phyloP scores from a whole-genome alignment of 2,797 vertebrate genomes.

The Tarsius wallacei region DNA sequence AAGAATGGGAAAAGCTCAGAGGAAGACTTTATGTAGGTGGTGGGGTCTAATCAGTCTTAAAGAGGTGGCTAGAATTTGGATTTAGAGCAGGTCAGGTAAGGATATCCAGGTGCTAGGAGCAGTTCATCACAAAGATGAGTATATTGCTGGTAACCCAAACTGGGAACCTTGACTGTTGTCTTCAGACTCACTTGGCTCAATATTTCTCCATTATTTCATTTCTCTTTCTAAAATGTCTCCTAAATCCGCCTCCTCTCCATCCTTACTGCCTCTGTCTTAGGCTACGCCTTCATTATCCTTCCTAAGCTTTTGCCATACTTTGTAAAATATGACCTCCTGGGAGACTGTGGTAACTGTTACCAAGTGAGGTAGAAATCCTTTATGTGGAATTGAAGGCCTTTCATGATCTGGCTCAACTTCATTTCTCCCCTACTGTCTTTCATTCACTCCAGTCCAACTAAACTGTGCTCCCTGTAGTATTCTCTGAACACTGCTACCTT shows the following conservation, averaged over 20 bases:
- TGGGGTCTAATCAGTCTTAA: not conserved
- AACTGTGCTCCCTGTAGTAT: not conserved
- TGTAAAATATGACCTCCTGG: not conserved
- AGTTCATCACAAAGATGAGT: not conserved
- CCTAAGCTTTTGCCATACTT: not conserved
- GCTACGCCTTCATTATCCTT: constrained; percentile 23
- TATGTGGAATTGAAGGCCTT: not conserved
- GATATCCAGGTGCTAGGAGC: not conserved
- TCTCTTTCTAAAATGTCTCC: constrained; percentile 24
- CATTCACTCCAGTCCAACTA: not conserved
- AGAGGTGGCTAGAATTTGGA: not conserved
- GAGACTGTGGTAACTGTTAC: constrained; percentile 8
- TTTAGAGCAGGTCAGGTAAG: not conserved
- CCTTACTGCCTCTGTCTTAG: not conserved
- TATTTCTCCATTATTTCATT: not conserved
- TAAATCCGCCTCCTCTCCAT: not conserved
- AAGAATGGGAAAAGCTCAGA: not conserved
- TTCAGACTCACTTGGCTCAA: not conserved
- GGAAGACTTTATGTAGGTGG: not conserved
- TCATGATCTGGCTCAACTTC: not conserved
- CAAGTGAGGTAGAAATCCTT: not conserved
- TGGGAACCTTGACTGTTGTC: not conserved
- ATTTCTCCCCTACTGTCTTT: not conserved
- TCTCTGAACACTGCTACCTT: not conserved
- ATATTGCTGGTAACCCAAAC: not conserved